Conservation (phyloP, 2,888 invertebrate genomes). For the Esperia sulphurella region DNA sequence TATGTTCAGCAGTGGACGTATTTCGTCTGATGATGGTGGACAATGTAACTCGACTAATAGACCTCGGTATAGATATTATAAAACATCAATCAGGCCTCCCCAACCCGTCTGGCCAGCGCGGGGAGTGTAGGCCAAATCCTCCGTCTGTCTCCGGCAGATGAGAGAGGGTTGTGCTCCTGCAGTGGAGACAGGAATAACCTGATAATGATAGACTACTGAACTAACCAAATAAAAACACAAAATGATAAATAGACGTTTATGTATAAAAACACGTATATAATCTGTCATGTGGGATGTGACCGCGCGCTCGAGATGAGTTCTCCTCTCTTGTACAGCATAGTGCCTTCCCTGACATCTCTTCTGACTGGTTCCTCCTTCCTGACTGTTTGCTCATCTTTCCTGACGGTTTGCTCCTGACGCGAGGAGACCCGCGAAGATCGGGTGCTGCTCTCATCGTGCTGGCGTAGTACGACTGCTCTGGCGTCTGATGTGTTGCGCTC, state of each 20-base stretch:
- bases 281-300: conserved; percentile 60
- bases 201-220: no score
- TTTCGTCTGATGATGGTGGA: no score
- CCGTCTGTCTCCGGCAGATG: no score
- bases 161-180: no score
- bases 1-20: no score
- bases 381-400: not conserved
- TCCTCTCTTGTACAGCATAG: conserved; percentile 86
- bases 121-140: no score
- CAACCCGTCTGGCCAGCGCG: no score
- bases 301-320: conserved; percentile 90
- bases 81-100: no score
- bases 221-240: conserved; percentile 14
- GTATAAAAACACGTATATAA: conserved; percentile 61
- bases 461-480: conserved; percentile 56
- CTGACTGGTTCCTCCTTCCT: conserved; percentile 47
- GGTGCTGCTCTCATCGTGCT: conserved; percentile 70
- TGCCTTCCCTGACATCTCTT: conserved; percentile 33
- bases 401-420: conserved; percentile 26
- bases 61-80: no score
- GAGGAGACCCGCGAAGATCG: conserved; percentile 58
- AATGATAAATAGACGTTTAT: conserved; percentile 72
- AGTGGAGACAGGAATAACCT: no score
- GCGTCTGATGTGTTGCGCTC: conserved; percentile 73
- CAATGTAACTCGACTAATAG: no score